A percentile compares a stretch with the other conserved stretches of the same genome.
Evolutionary conservation across 2,888 invertebrate species (phyloP).

Genomic region (Sinhomidia bicolor): DNA sequence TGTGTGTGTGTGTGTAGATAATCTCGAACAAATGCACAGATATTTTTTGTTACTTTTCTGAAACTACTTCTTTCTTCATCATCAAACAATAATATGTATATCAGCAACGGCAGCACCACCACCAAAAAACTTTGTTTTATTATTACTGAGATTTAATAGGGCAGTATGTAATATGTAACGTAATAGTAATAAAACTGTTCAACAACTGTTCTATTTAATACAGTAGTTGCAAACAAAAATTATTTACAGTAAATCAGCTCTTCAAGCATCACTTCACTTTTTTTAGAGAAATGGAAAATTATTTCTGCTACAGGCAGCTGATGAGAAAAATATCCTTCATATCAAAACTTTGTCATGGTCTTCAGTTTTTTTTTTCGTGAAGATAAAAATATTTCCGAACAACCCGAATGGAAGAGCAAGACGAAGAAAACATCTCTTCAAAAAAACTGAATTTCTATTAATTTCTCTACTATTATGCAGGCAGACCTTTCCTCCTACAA

Average conservation of each 20-base stretch:
- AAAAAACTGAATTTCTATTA: background rate
- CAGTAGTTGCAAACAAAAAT: background rate
- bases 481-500: slow-evolving; percentile 26
- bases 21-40: slow-evolving; percentile 16
- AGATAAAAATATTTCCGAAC: background rate
- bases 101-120: background rate
- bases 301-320: background rate
- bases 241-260: slow-evolving; percentile 22
- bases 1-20: too few species aligned
- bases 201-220: background rate
- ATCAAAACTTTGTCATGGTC: slow-evolving; percentile 37
- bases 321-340: slow-evolving; percentile 19
- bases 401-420: background rate
- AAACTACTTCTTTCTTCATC: background rate
- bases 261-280: slow-evolving; percentile 2
- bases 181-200: background rate
- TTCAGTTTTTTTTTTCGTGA: background rate
- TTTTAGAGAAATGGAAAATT: background rate
- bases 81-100: background rate
- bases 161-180: background rate
- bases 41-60: background rate
- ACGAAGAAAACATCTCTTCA: background rate
- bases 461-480: background rate
- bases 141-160: background rate
- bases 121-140: background rate